These are phyloP conservation scores for Pogonophryne albipinna DNA, from an alignment of 2,797 vertebrate species.

Conservation along the genomic window DNA sequence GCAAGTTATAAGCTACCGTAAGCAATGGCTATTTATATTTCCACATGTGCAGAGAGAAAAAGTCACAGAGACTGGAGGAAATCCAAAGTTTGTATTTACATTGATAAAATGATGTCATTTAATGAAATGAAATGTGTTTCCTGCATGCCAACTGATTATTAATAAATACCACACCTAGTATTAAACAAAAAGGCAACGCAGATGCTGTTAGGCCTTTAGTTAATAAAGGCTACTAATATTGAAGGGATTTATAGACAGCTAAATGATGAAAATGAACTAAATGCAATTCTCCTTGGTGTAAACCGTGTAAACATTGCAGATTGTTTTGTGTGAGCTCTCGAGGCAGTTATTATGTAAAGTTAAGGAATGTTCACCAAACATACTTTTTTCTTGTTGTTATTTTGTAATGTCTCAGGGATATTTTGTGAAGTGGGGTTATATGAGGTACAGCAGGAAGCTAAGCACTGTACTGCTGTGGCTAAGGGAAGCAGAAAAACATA, in stretches of 20 bases:
- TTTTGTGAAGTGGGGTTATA: too few species aligned
- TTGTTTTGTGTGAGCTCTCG: background rate
- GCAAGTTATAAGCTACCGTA: background rate
- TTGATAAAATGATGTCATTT: background rate
- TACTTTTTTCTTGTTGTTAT: background rate
- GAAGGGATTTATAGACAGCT: background rate
- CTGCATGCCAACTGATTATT: too few species aligned
- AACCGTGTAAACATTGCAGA: background rate
- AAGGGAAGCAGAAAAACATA: too few species aligned
- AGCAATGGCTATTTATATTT: constrained; percentile 19
- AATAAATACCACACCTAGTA: background rate
- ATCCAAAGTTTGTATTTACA: background rate
- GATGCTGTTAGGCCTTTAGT: background rate
- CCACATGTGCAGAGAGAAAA: constrained; percentile 10
- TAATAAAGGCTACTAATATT: background rate
- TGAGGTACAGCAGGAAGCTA: too few species aligned
- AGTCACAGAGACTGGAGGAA: background rate
- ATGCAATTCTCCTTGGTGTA: background rate
- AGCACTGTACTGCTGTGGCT: too few species aligned
- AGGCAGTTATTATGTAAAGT: background rate
- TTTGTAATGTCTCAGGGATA: background rate
- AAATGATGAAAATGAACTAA: background rate
- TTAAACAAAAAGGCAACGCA: background rate
- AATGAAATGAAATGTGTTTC: background rate
- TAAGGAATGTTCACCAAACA: background rate